These are phyloP conservation scores for Torymus auratus DNA, from an alignment of 2,888 invertebrate genomes.

Conservation along the genomic window DNA sequence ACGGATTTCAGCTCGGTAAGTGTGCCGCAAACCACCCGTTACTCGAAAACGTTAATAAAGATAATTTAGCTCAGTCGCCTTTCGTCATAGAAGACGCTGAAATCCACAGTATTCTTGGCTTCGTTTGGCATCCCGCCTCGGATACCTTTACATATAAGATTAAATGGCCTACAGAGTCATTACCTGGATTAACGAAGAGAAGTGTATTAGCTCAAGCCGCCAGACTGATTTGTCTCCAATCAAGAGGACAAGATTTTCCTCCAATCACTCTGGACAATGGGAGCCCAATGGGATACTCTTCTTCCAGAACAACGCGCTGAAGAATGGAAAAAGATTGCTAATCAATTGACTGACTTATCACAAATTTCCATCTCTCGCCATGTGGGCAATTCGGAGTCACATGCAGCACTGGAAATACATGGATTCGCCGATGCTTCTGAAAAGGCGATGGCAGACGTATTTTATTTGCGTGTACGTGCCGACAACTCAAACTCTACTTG, in stretches of 20 bases:
- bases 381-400: not conserved
- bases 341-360: not conserved
- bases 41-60: not conserved
- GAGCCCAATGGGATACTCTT: not conserved
- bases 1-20: not conserved
- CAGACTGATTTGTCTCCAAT: not conserved
- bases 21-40: not conserved
- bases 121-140: no score
- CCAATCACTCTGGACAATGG: not conserved
- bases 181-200: no score
- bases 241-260: not conserved
- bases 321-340: not conserved
- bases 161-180: no score
- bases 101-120: no score
- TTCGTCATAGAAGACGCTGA: no score
- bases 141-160: no score
- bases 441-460: no score
- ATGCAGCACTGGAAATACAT: slow-evolving; percentile 24
- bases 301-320: slow-evolving; percentile 22
- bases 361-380: not conserved
- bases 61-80: no score
- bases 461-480: no score
- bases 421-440: slow-evolving; percentile 47
- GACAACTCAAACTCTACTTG: not conserved
- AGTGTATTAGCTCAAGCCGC: no score